Conservation (phyloP, 1,140 invertebrate species). For the Gyrodactylus bullatarudis region DNA sequence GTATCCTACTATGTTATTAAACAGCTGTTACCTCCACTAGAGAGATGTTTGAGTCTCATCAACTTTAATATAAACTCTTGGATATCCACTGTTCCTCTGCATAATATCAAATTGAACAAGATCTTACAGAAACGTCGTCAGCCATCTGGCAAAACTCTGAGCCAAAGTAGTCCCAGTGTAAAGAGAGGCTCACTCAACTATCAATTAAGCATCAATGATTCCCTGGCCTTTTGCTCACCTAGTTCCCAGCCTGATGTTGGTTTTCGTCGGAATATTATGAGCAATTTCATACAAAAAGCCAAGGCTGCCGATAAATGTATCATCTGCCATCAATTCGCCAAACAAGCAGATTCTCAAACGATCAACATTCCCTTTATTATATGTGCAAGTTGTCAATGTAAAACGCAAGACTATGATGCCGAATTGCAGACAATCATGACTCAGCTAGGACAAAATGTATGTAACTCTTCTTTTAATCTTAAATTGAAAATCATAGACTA, state of each 20-base stretch:
- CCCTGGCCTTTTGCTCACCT: background rate
- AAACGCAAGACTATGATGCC: background rate
- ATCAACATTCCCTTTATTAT: background rate
- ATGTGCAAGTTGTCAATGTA: background rate
- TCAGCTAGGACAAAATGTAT: background rate
- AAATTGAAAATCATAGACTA: background rate
- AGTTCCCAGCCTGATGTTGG: background rate
- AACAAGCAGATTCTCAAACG: background rate
- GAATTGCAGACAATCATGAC: background rate
- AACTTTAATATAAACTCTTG: background rate
- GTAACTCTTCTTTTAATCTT: background rate
- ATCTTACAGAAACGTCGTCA: background rate
- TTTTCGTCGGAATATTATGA: background rate
- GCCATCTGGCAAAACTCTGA: background rate
- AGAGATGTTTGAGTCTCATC: background rate
- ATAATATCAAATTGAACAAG: background rate
- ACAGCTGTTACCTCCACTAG: background rate
- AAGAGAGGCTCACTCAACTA: too few relatives aligned
- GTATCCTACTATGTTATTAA: background rate
- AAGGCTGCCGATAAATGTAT: background rate
- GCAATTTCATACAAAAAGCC: background rate
- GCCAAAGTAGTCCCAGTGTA: background rate
- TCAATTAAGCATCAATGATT: background rate
- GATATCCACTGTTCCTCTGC: background rate
- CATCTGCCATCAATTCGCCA: background rate